These are phyloP conservation scores for Calameuta pallipes DNA, from an alignment of 2,888 invertebrate genomes.

Conservation along the genomic window DNA sequence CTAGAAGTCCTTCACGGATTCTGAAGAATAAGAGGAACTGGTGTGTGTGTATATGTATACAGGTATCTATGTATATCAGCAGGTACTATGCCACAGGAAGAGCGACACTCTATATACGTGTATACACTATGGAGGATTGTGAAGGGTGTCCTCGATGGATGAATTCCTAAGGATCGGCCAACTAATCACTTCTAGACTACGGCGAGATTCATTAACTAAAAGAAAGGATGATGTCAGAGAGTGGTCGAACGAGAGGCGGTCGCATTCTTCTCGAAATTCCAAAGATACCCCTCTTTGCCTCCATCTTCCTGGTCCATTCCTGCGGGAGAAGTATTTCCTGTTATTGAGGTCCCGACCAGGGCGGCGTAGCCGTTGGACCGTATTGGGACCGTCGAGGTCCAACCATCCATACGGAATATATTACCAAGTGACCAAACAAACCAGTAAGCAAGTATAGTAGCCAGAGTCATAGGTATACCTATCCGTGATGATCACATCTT, in stretches of 20 bases:
- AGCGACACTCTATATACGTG: background rate
- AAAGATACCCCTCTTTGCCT: slow-evolving; percentile 17
- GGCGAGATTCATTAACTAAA: slow-evolving; percentile 47
- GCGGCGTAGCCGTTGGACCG: too few species aligned
- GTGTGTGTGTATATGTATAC: background rate
- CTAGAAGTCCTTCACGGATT: background rate
- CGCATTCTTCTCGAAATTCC: slow-evolving; percentile 53
- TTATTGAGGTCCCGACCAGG: slow-evolving; percentile 26
- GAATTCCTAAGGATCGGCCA: slow-evolving; percentile 2
- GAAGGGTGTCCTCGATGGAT: too few species aligned
- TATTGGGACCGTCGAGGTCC: too few species aligned
- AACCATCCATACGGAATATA: too few species aligned
- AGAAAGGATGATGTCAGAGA: slow-evolving; percentile 49
- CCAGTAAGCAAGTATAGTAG: too few species aligned
- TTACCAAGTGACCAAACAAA: too few species aligned
- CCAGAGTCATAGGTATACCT: too few species aligned
- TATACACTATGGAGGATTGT: too few species aligned
- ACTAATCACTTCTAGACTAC: slow-evolving; percentile 13
- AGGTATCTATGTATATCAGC: background rate
- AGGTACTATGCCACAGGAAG: background rate
- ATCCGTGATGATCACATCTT: too few species aligned
- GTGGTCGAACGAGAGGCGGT: slow-evolving; percentile 37
- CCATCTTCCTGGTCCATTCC: slow-evolving; percentile 34
- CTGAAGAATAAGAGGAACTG: background rate
- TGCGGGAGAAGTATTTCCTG: slow-evolving; percentile 50